phyloP scores from a whole-genome alignment of 2,888 invertebrate species.

The Agrochola lychnidis region DNA sequence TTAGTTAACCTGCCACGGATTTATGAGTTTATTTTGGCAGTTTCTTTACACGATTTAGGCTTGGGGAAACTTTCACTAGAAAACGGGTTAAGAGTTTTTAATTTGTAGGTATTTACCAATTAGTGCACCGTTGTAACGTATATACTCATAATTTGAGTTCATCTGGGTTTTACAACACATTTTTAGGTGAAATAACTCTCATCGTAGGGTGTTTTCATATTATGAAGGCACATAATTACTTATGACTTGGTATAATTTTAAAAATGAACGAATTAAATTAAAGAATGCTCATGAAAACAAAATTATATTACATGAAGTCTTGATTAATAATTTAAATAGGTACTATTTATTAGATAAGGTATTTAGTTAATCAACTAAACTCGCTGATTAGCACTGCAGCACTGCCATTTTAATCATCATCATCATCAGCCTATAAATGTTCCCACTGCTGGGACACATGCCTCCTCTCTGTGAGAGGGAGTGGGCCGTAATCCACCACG shows the following conservation, averaged over 20 bases:
- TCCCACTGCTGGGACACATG: too few relatives aligned
- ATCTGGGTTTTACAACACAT: background rate
- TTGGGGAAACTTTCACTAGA: background rate
- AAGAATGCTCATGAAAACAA: background rate
- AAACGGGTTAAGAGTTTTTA: background rate
- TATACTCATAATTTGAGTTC: background rate
- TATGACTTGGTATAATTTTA: background rate
- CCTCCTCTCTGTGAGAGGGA: too few relatives aligned
- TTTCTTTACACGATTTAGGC: background rate
- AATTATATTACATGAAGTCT: background rate
- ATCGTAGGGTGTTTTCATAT: background rate
- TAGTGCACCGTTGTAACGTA: background rate
- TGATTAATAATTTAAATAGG: background rate
- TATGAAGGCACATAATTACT: background rate
- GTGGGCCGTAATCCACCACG: too few relatives aligned
- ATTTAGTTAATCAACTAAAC: slow-evolving; percentile 18
- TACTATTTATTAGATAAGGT: background rate
- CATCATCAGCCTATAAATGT: too few relatives aligned
- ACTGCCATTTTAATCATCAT: too few relatives aligned
- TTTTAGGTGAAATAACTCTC: background rate
- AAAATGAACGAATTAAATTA: background rate
- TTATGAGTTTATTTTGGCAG: slow-evolving; percentile 44
- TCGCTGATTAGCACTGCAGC: background rate
- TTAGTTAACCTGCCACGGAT: slow-evolving; percentile 54
- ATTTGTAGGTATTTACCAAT: slow-evolving; percentile 8